A percentile compares a stretch with the other conserved stretches of the same genome.
These are phyloP conservation scores for Opisthograptis luteolata DNA, from an alignment of 2,888 invertebrate genomes.

Conservation along the genomic window DNA sequence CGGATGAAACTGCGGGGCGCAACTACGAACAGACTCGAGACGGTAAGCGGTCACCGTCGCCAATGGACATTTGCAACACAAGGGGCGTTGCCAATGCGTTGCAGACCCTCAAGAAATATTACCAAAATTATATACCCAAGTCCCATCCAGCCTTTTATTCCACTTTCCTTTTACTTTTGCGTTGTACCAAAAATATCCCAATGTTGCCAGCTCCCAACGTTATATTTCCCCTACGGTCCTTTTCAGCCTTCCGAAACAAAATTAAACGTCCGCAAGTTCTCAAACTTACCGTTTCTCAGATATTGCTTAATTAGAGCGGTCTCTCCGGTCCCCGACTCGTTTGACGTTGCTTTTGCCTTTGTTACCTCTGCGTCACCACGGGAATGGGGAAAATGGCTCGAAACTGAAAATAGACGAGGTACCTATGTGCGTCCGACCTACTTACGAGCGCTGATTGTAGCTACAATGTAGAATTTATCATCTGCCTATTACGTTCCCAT, in stretches of 20 bases:
- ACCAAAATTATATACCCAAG: no score
- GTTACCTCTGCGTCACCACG: conserved; percentile 9
- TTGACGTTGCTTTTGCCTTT: conserved; percentile 4
- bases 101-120: no score
- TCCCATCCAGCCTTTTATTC: no score
- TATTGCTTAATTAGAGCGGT: conserved; percentile 24
- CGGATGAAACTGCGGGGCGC: no score
- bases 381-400: background rate
- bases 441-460: no score
- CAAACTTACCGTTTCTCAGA: conserved; percentile 20
- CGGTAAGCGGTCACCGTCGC: no score
- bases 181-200: conserved; percentile 24
- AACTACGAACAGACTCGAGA: no score
- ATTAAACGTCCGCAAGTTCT: conserved; percentile 15
- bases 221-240: conserved; percentile 18
- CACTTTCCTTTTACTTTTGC: background rate
- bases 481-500: no score
- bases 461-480: no score
- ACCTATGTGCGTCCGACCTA: background rate
- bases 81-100: no score
- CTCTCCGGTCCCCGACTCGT: conserved; percentile 11
- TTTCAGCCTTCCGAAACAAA: conserved; percentile 18
- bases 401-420: conserved; percentile 14
- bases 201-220: conserved; percentile 19
- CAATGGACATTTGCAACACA: no score